Base-by-base conservation (phyloP, 2,797 vertebrate genomes). In the Karalla daura region DNA sequence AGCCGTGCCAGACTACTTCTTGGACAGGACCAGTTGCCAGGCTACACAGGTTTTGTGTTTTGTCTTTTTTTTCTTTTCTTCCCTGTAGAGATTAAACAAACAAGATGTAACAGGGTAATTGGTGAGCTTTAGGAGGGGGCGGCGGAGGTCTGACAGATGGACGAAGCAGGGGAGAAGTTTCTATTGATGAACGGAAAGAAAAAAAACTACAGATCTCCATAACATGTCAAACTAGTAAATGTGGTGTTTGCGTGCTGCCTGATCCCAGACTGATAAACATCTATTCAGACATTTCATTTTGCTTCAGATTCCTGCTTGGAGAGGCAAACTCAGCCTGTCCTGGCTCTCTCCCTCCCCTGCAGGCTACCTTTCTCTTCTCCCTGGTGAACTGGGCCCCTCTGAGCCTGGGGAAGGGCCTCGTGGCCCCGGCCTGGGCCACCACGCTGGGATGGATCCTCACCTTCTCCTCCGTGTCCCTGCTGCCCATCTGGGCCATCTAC, bases 281-380 rank as follows among this genome's bases (percentile, higher is more conserved):
- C n/a, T n/a, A 47, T 27, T 10, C 3, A n/a, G 14, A 37, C 7
- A n/a, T 37, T n/a, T 37, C 15, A 10, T 13, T 1, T 17, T 11
- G 49, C 11, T 23, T 28, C 24, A 18, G 20, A 36, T 39, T 50
- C 11, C 6, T 20, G 2, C 11, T 33, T 56, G 39, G 4, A 37
- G 28, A 18, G 20, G 32, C 39, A 7, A 41, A 35, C 18, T 18
- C 13, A 30, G 18, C 7, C 25, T 1, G 17, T 8, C 43, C 9
- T 50, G 14, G n/a, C 8, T 37, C 20, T 54, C 32, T 14, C 5
- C 21, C 17, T 66, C 39, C 2, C 62, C 15, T 66, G 2, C 56
- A 93, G 90, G 91, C 73, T 0, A 93, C 91, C 4, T 92, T 94
- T 41, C 24, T 92, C 33, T 93, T 93, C 28, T 92, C 92, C 3